Evolutionary conservation across 2,797 vertebrate species (phyloP), one percentile per base, ranked within the genome.

Genomic region (Cichlasoma orientale): DNA sequence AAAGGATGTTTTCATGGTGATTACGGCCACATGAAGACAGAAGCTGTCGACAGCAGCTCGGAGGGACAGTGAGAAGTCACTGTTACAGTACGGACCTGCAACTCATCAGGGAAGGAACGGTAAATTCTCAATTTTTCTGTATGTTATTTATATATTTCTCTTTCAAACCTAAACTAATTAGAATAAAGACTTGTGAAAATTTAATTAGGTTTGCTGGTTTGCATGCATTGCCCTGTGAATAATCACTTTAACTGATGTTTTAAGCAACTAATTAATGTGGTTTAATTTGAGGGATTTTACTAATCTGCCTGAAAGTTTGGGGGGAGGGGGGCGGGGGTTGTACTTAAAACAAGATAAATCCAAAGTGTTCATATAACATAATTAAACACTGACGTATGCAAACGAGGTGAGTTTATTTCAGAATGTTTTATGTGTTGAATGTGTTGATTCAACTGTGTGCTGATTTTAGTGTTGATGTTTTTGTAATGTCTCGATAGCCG

Each of bases 1-100:
- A 54, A 76, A 85, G 63, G 82, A 83, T 82, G 82, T 83, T 88
- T 87, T 85, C 82, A 84, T 78, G 80, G 63, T 38, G 80, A 90
- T 70, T 79, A 59, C 89, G 80, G 82, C 75, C 63, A 69, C 72
- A 47, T 25, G 72, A 83, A 74, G 31, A 77, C 74, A 38, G 75
- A 57, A 6, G 44, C 71, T 76, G 61, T 13, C 33, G 74, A 68
- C 68, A 29, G 73, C 25, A 25, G 50, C 80, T 75, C 5, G 2
- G 16, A 75, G 77, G 50, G 16, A 85, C 72, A 54, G 72, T 31
- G 23, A 55, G 50, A 29, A 74, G 47, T n/a, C 52, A 25, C 56
- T 58, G 27, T 55, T 57, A 74, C 72, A 55, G 53, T 56, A 27
- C 55, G 3, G 66, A 69, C 57, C 3, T 14, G 29, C 18, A 58